Evolutionary conservation across 2,888 invertebrate genomes (phyloP).

Genomic region (Syrista parreyssii): DNA sequence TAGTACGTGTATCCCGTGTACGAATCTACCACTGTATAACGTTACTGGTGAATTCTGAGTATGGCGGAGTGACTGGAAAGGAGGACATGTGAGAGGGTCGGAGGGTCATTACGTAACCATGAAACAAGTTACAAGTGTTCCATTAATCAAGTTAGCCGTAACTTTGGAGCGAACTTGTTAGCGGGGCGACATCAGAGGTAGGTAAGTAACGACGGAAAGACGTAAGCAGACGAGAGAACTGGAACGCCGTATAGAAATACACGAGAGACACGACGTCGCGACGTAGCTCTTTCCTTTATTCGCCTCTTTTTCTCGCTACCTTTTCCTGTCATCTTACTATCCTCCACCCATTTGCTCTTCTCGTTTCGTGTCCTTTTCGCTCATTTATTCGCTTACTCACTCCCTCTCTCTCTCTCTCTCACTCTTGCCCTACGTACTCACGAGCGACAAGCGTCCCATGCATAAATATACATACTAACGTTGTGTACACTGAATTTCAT

Average conservation of each 20-base stretch:
- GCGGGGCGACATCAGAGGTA: constrained; percentile 36
- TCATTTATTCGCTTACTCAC: no score
- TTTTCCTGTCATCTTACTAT: neutral
- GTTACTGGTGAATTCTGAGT: neutral
- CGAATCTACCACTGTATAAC: no score
- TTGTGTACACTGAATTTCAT: constrained; percentile 40
- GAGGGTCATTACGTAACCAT: constrained; percentile 52
- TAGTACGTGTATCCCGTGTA: neutral
- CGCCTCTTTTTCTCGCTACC: neutral
- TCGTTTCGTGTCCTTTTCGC: neutral
- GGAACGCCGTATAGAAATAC: neutral
- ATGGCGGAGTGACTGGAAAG: neutral
- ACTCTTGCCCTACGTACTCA: neutral
- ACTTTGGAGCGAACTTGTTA: constrained; percentile 51
- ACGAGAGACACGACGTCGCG: neutral
- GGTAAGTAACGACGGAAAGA: constrained; percentile 21
- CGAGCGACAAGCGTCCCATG: constrained; percentile 33
- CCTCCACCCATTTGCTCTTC: neutral
- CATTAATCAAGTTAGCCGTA: constrained; percentile 57
- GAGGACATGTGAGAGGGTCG: neutral
- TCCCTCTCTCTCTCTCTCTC: neutral
- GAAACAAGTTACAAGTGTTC: constrained; percentile 55
- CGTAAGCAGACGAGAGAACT: constrained; percentile 14
- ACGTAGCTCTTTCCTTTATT: neutral
- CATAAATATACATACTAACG: constrained; percentile 46